Evolutionary conservation across 2,113 vertebrate species (phyloP).

Genomic region (Calidris pugnax): DNA sequence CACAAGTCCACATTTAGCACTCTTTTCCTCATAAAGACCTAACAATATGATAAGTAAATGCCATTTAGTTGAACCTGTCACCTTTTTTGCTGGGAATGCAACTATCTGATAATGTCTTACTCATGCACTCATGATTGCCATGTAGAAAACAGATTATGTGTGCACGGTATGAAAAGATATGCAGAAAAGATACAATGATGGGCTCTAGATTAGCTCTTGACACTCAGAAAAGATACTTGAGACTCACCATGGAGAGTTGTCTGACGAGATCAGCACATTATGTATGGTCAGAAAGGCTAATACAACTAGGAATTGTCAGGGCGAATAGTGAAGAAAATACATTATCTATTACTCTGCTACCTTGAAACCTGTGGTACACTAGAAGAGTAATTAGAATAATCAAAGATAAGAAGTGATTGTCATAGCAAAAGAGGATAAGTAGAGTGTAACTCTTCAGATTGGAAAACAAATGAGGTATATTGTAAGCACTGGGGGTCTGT

Average conservation of each 20-base stretch:
- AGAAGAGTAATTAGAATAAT: neutral
- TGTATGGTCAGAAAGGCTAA: neutral
- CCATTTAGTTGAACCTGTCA: neutral
- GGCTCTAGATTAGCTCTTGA: neutral
- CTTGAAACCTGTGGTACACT: neutral
- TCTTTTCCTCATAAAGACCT: neutral
- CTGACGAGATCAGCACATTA: neutral
- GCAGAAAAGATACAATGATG: neutral
- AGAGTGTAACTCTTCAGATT: neutral
- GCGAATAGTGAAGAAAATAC: neutral
- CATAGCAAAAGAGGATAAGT: neutral
- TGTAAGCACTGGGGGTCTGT: neutral
- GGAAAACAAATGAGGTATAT: neutral
- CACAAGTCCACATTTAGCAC: neutral
- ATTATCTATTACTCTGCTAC: neutral
- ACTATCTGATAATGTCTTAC: neutral
- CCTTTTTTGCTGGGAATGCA: neutral
- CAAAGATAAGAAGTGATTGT: neutral
- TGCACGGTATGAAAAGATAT: neutral
- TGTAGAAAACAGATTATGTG: neutral
- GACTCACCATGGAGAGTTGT: neutral
- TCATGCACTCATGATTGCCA: neutral
- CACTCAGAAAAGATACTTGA: neutral
- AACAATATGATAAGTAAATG: neutral
- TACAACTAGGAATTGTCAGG: neutral